Conservation (phyloP, 2,113 vertebrate genomes). For the Chlamydotis undulata region DNA sequence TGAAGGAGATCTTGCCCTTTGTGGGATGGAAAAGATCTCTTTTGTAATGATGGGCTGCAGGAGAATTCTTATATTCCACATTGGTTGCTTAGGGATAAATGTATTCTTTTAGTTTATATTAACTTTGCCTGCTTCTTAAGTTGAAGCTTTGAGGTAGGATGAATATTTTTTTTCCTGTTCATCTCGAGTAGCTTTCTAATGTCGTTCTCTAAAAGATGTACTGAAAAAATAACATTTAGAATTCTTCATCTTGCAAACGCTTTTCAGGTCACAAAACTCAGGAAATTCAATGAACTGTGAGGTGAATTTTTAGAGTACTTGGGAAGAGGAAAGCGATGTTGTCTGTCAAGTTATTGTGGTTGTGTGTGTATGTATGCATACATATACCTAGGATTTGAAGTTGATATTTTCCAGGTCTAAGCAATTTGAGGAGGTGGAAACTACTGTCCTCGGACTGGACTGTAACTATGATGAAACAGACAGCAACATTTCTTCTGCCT, state of each 20-base stretch:
- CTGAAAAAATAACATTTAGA: neutral
- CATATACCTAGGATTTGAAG: neutral
- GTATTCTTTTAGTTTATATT: neutral
- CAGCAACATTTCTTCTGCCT: constrained; percentile 70
- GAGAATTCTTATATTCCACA: neutral
- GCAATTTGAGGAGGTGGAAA: constrained; percentile 24
- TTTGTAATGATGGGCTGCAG: neutral
- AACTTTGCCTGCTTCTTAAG: neutral
- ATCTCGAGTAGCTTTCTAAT: neutral
- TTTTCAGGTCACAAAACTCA: neutral
- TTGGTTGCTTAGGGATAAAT: neutral
- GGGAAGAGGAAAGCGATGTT: neutral
- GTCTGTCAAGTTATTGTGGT: neutral
- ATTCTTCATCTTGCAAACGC: neutral
- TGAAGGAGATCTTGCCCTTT: neutral
- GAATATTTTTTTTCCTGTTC: neutral
- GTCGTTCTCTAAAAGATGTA: neutral
- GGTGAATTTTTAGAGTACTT: neutral
- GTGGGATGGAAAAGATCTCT: neutral
- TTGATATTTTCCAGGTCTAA: constrained; percentile 59
- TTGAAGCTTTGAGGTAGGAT: neutral
- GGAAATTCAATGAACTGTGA: neutral
- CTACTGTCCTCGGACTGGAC: neutral
- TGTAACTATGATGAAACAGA: constrained; percentile 49
- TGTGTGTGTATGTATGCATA: neutral